Percentiles rank a stretch among this genome's conserved stretches.
Conservation (phyloP, 1,140 invertebrate genomes). For the Meloidogyne exigua region DNA sequence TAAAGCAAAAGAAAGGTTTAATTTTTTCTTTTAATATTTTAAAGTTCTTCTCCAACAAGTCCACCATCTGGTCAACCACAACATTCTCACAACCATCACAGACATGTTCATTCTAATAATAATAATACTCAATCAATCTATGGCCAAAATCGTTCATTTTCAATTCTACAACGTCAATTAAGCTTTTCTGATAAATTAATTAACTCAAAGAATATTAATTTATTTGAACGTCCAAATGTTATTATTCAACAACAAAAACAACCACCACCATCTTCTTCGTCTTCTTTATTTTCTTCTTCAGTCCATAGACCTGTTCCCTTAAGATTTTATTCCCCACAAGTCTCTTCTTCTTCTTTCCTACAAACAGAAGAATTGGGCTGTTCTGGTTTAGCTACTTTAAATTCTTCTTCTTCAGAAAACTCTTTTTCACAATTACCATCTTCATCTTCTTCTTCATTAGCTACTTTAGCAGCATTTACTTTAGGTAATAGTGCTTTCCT, state of each 20-base stretch:
- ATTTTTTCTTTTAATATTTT: too few relatives aligned
- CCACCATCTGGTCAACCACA: slow-evolving; percentile 21
- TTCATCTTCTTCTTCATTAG: slow-evolving; percentile 25
- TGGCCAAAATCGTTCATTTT: background rate
- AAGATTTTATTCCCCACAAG: background rate
- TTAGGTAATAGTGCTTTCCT: slow-evolving; percentile 15
- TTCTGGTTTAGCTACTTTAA: background rate
- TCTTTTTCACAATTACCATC: background rate
- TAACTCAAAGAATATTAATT: background rate
- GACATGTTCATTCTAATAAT: background rate
- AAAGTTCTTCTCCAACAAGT: slow-evolving; percentile 38
- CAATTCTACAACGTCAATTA: background rate
- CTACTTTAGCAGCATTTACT: background rate
- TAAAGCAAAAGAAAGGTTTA: too few relatives aligned
- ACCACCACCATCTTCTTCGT: background rate
- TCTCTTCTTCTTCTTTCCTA: background rate
- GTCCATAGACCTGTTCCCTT: slow-evolving; percentile 43
- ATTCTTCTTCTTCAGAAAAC: background rate
- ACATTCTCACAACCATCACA: background rate
- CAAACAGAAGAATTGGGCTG: background rate
- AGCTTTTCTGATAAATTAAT: background rate
- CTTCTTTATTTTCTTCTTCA: background rate
- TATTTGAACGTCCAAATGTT: slow-evolving; percentile 46
- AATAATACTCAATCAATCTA: slow-evolving; percentile 21
- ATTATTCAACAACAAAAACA: slow-evolving; percentile 22